phyloP scores from a whole-genome alignment of 1,140 invertebrate genomes.

The Lethocerus indicus region DNA sequence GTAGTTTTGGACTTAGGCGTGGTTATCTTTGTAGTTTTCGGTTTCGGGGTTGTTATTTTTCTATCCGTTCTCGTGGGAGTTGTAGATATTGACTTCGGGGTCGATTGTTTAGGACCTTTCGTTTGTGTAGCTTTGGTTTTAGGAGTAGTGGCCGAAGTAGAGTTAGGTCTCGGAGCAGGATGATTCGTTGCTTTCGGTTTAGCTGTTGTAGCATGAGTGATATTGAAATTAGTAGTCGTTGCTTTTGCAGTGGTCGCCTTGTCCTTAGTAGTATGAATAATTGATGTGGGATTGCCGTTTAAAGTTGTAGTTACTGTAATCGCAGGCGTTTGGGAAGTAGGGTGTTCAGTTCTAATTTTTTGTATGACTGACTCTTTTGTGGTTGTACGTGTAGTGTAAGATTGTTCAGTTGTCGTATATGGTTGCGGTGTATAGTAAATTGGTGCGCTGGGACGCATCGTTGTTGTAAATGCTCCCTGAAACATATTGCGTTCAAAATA shows the following conservation, averaged over 20 bases:
- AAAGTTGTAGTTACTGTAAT: too few species aligned
- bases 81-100: neutral
- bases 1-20: conserved; percentile 7
- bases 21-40: conserved; percentile 10
- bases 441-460: too few species aligned
- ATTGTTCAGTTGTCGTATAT: too few species aligned
- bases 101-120: neutral
- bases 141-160: neutral
- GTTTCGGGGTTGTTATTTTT: conserved; percentile 2
- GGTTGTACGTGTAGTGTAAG: too few species aligned
- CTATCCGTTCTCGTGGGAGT: conserved; percentile 7
- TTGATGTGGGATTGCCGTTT: neutral
- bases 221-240: neutral
- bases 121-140: neutral
- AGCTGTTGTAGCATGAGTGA: neutral
- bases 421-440: too few species aligned
- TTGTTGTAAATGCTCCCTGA: too few species aligned
- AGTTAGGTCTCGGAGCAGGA: neutral
- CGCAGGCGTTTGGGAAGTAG: too few species aligned
- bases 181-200: neutral
- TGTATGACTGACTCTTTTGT: too few species aligned
- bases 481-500: too few species aligned
- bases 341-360: too few species aligned
- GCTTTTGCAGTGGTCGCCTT: neutral
- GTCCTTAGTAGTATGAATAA: neutral